These are phyloP conservation scores for Cyclina sinensis DNA, from an alignment of 1,140 invertebrate genomes.

Conservation along the genomic window DNA sequence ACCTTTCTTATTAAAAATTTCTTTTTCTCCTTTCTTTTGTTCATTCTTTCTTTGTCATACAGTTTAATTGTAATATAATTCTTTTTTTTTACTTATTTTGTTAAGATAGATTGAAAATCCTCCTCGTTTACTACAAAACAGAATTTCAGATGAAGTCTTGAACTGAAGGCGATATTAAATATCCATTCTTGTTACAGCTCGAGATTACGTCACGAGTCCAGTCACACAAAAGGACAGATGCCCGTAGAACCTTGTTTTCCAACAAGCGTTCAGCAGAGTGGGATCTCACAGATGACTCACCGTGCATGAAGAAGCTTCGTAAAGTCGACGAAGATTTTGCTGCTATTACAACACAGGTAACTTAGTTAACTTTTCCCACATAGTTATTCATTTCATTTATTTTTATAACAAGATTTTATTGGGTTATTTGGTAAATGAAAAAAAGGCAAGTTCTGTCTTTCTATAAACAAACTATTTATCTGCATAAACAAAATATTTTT, in stretches of 20 bases:
- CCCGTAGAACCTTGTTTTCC: slow-evolving; percentile 40
- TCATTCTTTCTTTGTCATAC: neutral
- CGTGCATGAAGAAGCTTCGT: no score
- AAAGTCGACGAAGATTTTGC: no score
- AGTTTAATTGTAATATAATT: no score
- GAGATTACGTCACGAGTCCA: neutral
- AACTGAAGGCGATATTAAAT: neutral
- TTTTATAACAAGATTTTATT: no score
- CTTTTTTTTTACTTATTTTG: neutral
- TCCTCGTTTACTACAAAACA: no score
- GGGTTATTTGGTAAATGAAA: neutral
- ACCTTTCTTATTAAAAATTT: no score
- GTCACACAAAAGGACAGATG: neutral
- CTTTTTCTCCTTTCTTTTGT: neutral
- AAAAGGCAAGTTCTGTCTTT: neutral
- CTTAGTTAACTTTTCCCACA: no score
- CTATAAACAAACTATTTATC: neutral
- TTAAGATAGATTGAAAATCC: neutral
- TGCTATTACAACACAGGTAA: no score
- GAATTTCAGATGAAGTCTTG: neutral
- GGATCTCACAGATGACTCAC: neutral
- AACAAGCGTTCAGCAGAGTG: slow-evolving; percentile 20
- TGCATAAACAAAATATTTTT: no score
- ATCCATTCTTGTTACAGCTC: neutral
- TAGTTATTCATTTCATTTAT: no score